Evolutionary conservation across 2,113 vertebrate species (phyloP).

Genomic region (Cochlearius cochlearius): DNA sequence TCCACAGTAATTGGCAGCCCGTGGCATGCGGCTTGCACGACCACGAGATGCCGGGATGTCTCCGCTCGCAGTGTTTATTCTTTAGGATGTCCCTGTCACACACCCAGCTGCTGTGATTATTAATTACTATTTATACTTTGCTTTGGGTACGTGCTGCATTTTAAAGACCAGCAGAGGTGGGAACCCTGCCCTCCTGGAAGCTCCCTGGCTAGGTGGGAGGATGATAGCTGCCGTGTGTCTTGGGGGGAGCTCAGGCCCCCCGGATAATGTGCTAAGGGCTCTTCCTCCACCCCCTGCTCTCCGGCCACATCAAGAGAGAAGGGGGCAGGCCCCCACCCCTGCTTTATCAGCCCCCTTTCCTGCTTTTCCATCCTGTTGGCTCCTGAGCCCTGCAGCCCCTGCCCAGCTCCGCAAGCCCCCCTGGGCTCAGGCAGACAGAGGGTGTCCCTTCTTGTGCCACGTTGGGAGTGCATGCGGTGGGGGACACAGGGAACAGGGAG

Average conservation of each 20-base stretch:
- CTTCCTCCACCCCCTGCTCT: background rate
- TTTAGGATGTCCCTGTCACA: constrained; percentile 22
- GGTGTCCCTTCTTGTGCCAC: fast-evolving
- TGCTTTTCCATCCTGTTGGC: background rate
- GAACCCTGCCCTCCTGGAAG: background rate
- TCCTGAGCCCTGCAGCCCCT: background rate
- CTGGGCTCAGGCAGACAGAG: fast-evolving
- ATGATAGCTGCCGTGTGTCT: background rate
- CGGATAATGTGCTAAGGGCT: fast-evolving
- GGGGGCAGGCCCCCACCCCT: background rate
- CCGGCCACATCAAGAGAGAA: background rate
- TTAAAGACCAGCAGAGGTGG: background rate
- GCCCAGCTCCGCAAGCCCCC: background rate
- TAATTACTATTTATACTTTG: constrained; percentile 57
- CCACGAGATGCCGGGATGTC: constrained; percentile 33
- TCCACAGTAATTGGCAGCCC: background rate
- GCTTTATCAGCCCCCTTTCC: background rate
- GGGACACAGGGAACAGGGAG: fast-evolving
- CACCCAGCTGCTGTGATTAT: constrained; percentile 16
- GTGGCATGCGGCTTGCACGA: fast-evolving
- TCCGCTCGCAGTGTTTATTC: background rate
- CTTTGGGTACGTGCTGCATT: background rate
- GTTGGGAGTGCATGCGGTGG: fast-evolving
- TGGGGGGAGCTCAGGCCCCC: background rate
- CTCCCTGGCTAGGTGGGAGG: background rate